Base-by-base conservation (phyloP, 1,140 invertebrate species). In the Heterodera carotae region DNA sequence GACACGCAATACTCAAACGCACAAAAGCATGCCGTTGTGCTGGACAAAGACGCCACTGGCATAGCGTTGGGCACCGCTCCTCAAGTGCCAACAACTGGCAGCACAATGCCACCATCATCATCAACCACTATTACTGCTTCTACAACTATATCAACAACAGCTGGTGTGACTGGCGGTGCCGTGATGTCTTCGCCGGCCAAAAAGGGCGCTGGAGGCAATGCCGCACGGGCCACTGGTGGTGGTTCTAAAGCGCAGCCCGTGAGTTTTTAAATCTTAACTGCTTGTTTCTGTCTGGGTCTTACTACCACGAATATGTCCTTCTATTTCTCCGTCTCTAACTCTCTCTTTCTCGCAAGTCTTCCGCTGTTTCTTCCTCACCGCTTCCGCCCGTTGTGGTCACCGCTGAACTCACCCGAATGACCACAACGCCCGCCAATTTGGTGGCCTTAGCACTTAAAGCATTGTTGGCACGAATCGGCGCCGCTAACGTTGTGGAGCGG, bases 1-100 rank as follows among this genome's bases (percentile, higher is more conserved):
- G 85, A 86, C 69, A 75, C 81, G 3, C 84, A 87, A 56, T 86
- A 83, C 60, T 85, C 85, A 7, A 72, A 77, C 59, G 80, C 80
- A 29, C 80, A 77, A 62, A 81, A 78, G 29, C 60, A 64, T 29
- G 27, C 27, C 8, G 31, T 53, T 72, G 66, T 66, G 80, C 80
- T 22, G 80, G 79, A 60, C 27, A 18, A 31, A 27, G 34, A 59
- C 48, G 56, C 8, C 48, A 29, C 8, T 5, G 48, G 12, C 7
- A 12, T 4, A 7, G 39, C 39, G 15, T 43, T 12, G 39, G 39
- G 39, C 39, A 43, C 39, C 39, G 7, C n/a, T n/a, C n/a, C 39
- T 12, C 39, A 43, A 22, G 3, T 22, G 48, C 12, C 48, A 22
- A 56, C 48, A 56, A 56, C 22, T 0, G 22, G 43, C 31, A 31